Evolutionary conservation across 2,888 invertebrate genomes (phyloP).

Genomic region (Synanthedon vespiformis): DNA sequence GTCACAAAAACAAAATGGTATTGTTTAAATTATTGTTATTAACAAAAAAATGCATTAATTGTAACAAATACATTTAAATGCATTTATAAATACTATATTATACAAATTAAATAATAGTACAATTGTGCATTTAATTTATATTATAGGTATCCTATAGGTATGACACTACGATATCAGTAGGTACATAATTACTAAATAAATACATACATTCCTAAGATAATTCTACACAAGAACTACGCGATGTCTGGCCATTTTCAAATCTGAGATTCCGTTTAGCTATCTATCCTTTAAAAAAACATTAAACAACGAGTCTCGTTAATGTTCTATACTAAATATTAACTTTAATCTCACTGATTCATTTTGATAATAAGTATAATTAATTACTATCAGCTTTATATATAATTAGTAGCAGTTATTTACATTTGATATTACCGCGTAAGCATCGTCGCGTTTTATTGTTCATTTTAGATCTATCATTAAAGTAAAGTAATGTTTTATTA

Average conservation of each 20-base stretch:
- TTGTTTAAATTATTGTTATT: not conserved
- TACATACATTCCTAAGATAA: slow-evolving; percentile 42
- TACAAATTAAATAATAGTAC: not conserved
- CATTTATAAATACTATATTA: not conserved
- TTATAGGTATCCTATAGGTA: slow-evolving; percentile 31
- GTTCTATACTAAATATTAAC: slow-evolving; percentile 50
- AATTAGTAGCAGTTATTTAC: slow-evolving; percentile 58
- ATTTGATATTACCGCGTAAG: slow-evolving; percentile 10
- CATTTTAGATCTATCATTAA: not conserved
- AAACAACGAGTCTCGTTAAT: slow-evolving; percentile 35
- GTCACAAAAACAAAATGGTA: too few relatives aligned
- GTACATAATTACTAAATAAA: slow-evolving; percentile 32
- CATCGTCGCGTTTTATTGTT: slow-evolving; percentile 4
- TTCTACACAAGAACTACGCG: slow-evolving; percentile 19
- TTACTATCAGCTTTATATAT: slow-evolving; percentile 52
- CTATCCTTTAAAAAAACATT: slow-evolving; percentile 27
- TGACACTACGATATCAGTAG: slow-evolving; percentile 33
- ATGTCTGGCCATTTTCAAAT: slow-evolving; percentile 28
- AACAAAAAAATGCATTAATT: too few relatives aligned
- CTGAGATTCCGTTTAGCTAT: too few relatives aligned
- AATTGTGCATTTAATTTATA: slow-evolving; percentile 46
- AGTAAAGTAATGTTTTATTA: not conserved
- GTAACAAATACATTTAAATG: not conserved
- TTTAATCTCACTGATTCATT: slow-evolving; percentile 64
- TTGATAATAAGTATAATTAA: slow-evolving; percentile 52